Conservation (phyloP, 1,140 invertebrate species). For the Trinorchestia longiramus region DNA sequence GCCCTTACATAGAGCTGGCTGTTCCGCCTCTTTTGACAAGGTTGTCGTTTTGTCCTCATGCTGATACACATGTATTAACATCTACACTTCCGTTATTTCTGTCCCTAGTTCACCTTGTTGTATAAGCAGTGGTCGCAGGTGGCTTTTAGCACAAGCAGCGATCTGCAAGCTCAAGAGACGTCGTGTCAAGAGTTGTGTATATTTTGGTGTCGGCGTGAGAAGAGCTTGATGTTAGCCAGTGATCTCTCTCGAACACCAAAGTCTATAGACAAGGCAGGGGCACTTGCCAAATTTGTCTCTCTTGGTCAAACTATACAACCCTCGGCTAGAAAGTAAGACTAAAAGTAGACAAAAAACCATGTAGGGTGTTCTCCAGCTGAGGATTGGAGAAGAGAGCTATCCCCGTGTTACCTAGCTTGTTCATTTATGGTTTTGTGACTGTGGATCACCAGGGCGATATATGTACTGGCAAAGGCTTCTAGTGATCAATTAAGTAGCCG, state of each 20-base stretch:
- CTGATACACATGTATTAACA: neutral
- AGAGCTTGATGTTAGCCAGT: neutral
- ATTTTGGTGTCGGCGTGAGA: slow-evolving; percentile 44
- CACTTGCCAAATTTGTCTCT: slow-evolving; percentile 40
- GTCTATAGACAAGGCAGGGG: slow-evolving; percentile 36
- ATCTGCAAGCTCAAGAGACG: neutral
- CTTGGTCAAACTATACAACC: neutral
- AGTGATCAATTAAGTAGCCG: neutral
- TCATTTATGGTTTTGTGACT: neutral
- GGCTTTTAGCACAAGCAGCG: neutral
- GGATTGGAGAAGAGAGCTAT: neutral
- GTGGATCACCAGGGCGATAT: neutral
- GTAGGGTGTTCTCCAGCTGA: neutral
- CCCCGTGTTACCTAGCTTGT: neutral
- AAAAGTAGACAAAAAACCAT: neutral
- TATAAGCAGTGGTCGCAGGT: neutral
- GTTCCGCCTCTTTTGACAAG: neutral
- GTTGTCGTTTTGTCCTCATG: neutral
- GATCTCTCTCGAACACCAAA: slow-evolving; percentile 17
- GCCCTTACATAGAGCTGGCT: neutral
- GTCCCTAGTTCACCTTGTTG: neutral
- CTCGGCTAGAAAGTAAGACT: slow-evolving; percentile 6
- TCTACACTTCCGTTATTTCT: neutral
- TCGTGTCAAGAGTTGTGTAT: slow-evolving; percentile 12
- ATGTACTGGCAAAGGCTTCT: neutral